A percentile compares a stretch with the other conserved stretches of the same genome.
Evolutionary conservation across 2,888 invertebrate genomes (phyloP).

Genomic region (Chrysotoxum bicinctum): DNA sequence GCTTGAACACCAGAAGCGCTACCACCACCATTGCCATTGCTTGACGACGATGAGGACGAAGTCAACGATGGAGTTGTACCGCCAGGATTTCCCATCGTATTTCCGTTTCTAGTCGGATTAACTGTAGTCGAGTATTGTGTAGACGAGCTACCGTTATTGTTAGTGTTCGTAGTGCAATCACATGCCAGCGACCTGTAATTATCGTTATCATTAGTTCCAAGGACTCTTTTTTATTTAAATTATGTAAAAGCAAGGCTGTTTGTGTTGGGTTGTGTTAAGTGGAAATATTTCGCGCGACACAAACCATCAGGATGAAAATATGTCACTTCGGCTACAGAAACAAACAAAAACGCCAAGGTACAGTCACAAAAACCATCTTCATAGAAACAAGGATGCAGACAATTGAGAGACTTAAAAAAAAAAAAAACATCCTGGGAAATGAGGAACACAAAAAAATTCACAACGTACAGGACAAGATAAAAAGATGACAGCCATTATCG

Average conservation of each 20-base stretch:
- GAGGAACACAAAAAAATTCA: conserved; percentile 9
- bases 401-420: conserved; percentile 4
- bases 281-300: conserved; percentile 51
- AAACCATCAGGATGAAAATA: conserved; percentile 44
- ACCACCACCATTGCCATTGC: conserved; percentile 77
- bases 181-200: conserved; percentile 80
- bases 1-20: conserved; percentile 69
- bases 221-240: conserved; percentile 20
- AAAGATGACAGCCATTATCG: conserved; percentile 69
- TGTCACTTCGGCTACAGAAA: conserved; percentile 23
- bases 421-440: conserved; percentile 32
- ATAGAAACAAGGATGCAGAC: conserved; percentile 16
- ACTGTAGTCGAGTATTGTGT: conserved; percentile 75
- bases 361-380: conserved; percentile 34
- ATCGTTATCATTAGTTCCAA: conserved; percentile 75
- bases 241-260: conserved; percentile 35
- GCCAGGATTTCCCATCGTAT: conserved; percentile 75
- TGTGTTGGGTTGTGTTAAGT: conserved; percentile 49
- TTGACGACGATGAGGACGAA: conserved; percentile 70
- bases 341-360: not conserved
- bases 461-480: conserved; percentile 52
- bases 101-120: conserved; percentile 76
- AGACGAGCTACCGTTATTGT: conserved; percentile 76
- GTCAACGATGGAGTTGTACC: conserved; percentile 75
- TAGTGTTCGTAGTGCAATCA: conserved; percentile 79